Evolutionary conservation across 2,113 vertebrate species (phyloP), one percentile per base, ranked within the genome.

Genomic region (Etia nguti): DNA sequence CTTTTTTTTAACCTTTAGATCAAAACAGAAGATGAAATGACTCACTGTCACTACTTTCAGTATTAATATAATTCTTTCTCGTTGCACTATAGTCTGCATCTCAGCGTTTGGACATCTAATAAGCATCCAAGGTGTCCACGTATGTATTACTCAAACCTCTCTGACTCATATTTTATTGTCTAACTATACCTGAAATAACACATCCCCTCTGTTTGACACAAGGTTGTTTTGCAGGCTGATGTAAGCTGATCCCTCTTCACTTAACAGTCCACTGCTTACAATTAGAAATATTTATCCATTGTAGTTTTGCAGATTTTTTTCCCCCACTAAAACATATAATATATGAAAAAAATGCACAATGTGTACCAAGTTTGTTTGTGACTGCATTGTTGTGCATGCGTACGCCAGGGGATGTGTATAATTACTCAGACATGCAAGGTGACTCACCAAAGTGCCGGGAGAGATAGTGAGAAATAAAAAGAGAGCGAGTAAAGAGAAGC

Each of bases 341-440:
- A 50, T 77, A 77, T 77, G 43, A 77, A 12, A 77, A 29, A 50
- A 52, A 77, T 52, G 8, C 16, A 52, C 57, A 11, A 80, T 57
- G 52, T 65, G 22, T 60, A 46, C 46, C 50, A 55, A 56, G 56
- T 80, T 82, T 86, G 81, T 88, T 87, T 89, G 46, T 91, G 70
- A 89, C 81, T 87, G 60, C 41, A 86, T 79, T 80, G 83, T 70
- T 84, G 84, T 89, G 86, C 60, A 68, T 86, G 87, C 79, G 82
- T 62, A 55, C 9, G 34, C 52, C 82, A 52, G 84, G 85, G 89
- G 89, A 65, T 86, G 86, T 85, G 86, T 89, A 88, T 93, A 93
- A 93, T 94, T 92, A 93, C 87, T 92, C 86, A 91, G 91, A 93
- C 91, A 92, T 89, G 75, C 80, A 90, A 90, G 68, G 83, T 94